Percentiles rank a stretch among this genome's conserved stretches.
These are phyloP conservation scores for Drosophila pachea DNA, from an alignment of 1,140 invertebrate genomes.

Conservation along the genomic window DNA sequence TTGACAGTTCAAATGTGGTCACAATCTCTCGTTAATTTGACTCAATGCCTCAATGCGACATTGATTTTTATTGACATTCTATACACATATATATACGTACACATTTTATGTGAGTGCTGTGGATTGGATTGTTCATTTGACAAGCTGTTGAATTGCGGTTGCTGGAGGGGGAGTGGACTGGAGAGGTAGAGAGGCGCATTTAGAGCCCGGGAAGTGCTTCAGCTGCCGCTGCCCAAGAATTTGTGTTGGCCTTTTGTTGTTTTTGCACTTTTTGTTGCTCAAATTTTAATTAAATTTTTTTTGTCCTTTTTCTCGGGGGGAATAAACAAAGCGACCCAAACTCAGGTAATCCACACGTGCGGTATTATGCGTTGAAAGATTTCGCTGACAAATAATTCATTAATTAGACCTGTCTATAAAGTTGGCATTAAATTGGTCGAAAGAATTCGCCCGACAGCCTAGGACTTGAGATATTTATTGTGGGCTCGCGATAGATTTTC, in stretches of 20 bases:
- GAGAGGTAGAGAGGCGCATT: slow-evolving; percentile 1
- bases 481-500: background rate
- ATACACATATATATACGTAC: background rate
- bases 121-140: background rate
- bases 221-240: slow-evolving; percentile 21
- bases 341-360: slow-evolving; percentile 32
- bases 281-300: slow-evolving; percentile 49
- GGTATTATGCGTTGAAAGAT: slow-evolving; percentile 23
- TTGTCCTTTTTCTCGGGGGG: slow-evolving; percentile 7
- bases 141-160: background rate
- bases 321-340: slow-evolving; percentile 28
- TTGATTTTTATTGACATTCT: slow-evolving; percentile 46
- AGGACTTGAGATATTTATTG: background rate
- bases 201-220: background rate
- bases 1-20: slow-evolving; percentile 28
- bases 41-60: slow-evolving; percentile 30
- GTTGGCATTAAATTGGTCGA: slow-evolving; percentile 1
- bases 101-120: slow-evolving; percentile 2
- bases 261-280: slow-evolving; percentile 21
- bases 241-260: slow-evolving; percentile 12
- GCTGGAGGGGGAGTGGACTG: no score
- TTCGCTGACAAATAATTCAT: slow-evolving; percentile 35
- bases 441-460: slow-evolving; percentile 7
- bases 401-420: slow-evolving; percentile 41
- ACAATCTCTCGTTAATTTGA: slow-evolving; percentile 58